Conservation (phyloP, 2,888 invertebrate genomes). For the Ophioninae sp. region DNA sequence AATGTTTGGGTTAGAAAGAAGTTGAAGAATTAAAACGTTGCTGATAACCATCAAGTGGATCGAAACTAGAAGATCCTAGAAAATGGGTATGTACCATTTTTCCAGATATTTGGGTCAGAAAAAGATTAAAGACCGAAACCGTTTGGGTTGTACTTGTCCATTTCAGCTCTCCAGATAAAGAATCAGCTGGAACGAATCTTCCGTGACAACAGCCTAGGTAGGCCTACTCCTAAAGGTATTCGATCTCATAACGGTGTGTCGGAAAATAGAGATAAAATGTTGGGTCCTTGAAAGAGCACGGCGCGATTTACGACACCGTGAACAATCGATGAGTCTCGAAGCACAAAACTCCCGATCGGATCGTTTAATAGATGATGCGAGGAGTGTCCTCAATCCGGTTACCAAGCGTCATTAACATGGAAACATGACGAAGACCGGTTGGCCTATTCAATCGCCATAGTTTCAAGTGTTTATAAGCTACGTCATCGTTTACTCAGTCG, state of each 20-base stretch:
- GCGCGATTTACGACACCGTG: not conserved
- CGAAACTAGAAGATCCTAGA: too few species aligned
- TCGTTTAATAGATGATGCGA: slow-evolving; percentile 37
- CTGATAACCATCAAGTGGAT: too few species aligned
- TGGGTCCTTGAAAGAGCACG: not conserved
- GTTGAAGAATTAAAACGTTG: too few species aligned
- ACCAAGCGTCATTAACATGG: slow-evolving; percentile 40
- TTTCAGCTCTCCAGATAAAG: too few species aligned
- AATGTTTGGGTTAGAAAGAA: too few species aligned
- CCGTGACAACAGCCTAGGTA: too few species aligned
- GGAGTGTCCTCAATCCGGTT: slow-evolving; percentile 24
- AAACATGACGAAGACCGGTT: slow-evolving; percentile 47
- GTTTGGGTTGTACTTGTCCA: too few species aligned
- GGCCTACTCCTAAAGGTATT: not conserved
- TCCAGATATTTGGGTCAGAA: too few species aligned
- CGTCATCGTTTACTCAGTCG: slow-evolving; percentile 29
- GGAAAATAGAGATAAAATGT: not conserved
- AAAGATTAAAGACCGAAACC: too few species aligned
- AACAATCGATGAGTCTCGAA: slow-evolving; percentile 24
- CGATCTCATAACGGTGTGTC: not conserved
- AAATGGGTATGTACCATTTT: too few species aligned
- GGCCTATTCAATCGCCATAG: slow-evolving; percentile 40
- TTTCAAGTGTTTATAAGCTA: not conserved
- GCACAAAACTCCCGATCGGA: slow-evolving; percentile 26
- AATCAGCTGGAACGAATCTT: too few species aligned